These are phyloP conservation scores for Tenebrio molitor DNA, from an alignment of 1,140 invertebrate genomes.

Conservation along the genomic window DNA sequence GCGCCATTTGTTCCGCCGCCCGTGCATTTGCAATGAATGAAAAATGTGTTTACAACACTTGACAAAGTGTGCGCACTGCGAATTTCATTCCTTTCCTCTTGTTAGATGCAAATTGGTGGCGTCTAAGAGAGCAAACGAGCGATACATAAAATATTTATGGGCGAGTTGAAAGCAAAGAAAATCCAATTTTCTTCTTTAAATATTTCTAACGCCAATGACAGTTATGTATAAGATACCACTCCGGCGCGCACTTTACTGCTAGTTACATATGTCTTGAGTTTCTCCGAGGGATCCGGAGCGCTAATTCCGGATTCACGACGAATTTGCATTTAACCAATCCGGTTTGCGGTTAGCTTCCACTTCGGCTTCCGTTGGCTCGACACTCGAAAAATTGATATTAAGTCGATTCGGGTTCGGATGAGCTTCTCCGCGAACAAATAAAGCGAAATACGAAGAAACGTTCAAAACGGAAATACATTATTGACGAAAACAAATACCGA, in stretches of 20 bases:
- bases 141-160: conserved; percentile 50
- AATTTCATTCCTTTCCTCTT: conserved; percentile 32
- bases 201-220: conserved; percentile 49
- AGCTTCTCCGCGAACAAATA: not conserved
- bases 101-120: conserved; percentile 35
- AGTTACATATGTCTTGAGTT: conserved; percentile 23
- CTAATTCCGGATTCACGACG: conserved; percentile 6
- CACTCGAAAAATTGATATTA: not conserved
- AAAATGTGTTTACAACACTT: conserved; percentile 49
- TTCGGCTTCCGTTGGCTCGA: not conserved
- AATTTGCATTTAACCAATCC: conserved; percentile 15
- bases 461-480: conserved; percentile 45
- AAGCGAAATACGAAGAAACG: not conserved
- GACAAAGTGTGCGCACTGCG: conserved; percentile 41
- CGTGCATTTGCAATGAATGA: conserved; percentile 48
- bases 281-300: not conserved
- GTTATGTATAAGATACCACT: conserved; percentile 41
- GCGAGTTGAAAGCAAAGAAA: conserved; percentile 46
- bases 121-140: conserved; percentile 42
- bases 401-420: not conserved
- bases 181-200: conserved; percentile 52
- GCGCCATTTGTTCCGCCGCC: conserved; percentile 22
- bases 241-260: conserved; percentile 16
- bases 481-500: conserved; percentile 51
- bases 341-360: not conserved